A percentile compares a stretch with the other conserved stretches of the same genome.
Evolutionary conservation across 1,140 invertebrate genomes (phyloP).

Genomic region (Mamestra configurata): DNA sequence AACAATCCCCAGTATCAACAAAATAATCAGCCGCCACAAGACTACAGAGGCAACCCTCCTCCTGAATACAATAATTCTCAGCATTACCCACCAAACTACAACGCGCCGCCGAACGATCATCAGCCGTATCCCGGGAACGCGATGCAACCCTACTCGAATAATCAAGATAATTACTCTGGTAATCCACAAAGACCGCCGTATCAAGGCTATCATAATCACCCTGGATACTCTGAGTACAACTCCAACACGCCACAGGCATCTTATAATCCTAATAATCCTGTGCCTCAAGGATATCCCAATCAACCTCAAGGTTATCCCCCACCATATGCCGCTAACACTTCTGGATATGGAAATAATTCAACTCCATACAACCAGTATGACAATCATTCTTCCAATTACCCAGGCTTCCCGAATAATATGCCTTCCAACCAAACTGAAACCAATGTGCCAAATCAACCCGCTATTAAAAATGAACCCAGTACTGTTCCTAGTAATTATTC

Average conservation of each 20-base stretch:
- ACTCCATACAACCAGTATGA: slow-evolving; percentile 77
- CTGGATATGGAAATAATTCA: slow-evolving; percentile 66
- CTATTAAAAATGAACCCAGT: slow-evolving; percentile 61
- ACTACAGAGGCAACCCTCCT: slow-evolving; percentile 64
- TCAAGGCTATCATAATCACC: slow-evolving; percentile 71
- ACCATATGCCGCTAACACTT: slow-evolving; percentile 64
- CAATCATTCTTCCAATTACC: slow-evolving; percentile 75
- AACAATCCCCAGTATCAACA: slow-evolving; percentile 76
- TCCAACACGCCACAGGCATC: slow-evolving; percentile 66
- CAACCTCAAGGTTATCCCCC: slow-evolving; percentile 61
- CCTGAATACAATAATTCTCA: slow-evolving; percentile 71
- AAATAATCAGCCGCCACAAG: slow-evolving; percentile 70
- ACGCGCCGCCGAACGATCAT: slow-evolving; percentile 59
- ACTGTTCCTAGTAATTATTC: slow-evolving; percentile 61
- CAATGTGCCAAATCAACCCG: slow-evolving; percentile 51
- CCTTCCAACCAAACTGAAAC: slow-evolving; percentile 58
- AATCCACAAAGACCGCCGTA: slow-evolving; percentile 72
- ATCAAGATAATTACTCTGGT: slow-evolving; percentile 69
- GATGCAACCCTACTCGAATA: slow-evolving; percentile 62
- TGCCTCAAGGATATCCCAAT: slow-evolving; percentile 67
- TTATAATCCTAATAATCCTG: slow-evolving; percentile 55
- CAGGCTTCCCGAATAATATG: slow-evolving; percentile 73
- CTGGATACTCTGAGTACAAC: slow-evolving; percentile 77
- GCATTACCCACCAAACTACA: slow-evolving; percentile 74
- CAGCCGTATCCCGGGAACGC: slow-evolving; percentile 58